Base-by-base conservation (phyloP, 2,113 vertebrate genomes). In the Proteles cristata region DNA sequence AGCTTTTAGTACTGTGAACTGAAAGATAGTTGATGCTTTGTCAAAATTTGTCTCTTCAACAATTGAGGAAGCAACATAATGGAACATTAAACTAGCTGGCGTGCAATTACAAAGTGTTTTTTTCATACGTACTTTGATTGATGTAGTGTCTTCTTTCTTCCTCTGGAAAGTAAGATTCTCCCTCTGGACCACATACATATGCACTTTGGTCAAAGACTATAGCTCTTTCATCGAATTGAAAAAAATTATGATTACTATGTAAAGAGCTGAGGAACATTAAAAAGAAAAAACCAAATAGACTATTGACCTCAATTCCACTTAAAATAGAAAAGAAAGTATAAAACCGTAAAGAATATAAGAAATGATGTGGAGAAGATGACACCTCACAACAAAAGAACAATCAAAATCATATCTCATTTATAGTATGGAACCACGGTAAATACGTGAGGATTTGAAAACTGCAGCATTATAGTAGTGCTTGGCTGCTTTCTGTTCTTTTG, bases 391-490 rank as follows among this genome's bases (percentile, higher is more conserved):
- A 55, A 90, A 93, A 53, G 48, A 63, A 63, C 15, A 10, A 17
- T 31, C 12, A 73, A 9, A 61, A 55, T 21, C 19, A 1, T n/a
- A 11, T 66, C n/a, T 35, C 33, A 1, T 9, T 68, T 16, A 35
- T 63, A 87, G 11, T 39, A 19, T 1, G 45, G 11, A 1, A 19
- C 43, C 31, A 1, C 7, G 11, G n/a, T 4, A n/a, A 87, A 68
- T 45, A 26, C 25, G 12, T 17, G 10, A 58, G 33, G 14, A 8
- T 26, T 23, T 87, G 28, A 43, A 15, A 65, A 61, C 11, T 21
- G 35, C 16, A 63, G 16, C 11, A 2, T 50, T 4, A 7, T 14
- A 7, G 0, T 11, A 9, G 23, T 7, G 7, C 26, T 6, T 12
- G 43, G 11, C 26, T 61, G 9, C 10, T 25, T 74, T 93, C 83